phyloP scores from a whole-genome alignment of 2,888 invertebrate genomes.

The Ectemnius continuus region DNA sequence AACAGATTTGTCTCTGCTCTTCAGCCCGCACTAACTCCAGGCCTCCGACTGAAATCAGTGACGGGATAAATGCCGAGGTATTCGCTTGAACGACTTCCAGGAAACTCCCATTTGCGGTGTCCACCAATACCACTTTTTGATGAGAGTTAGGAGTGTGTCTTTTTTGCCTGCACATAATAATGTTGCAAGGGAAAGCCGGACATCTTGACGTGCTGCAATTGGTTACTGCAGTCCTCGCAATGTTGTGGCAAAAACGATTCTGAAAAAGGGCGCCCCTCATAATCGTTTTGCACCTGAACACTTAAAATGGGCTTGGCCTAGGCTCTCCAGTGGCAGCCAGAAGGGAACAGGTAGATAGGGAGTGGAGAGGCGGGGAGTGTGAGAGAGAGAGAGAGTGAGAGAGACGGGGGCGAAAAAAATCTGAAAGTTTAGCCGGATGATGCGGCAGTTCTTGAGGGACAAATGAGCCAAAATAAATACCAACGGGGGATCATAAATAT shows the following conservation, averaged over 20 bases:
- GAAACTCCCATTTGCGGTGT: no score
- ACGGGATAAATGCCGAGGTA: background rate
- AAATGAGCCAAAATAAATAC: conserved; percentile 65
- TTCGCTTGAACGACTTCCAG: conserved; percentile 3
- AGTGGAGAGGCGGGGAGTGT: no score
- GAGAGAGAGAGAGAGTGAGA: background rate
- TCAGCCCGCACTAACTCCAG: conserved; percentile 23
- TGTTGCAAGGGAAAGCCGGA: no score
- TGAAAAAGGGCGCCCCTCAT: background rate
- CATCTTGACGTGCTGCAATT: background rate
- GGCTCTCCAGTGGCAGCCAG: no score
- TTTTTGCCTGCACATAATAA: no score
- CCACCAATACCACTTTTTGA: no score
- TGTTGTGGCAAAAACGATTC: background rate
- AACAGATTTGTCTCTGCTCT: conserved; percentile 38
- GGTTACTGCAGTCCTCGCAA: background rate
- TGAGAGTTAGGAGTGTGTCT: no score
- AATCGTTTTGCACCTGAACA: background rate
- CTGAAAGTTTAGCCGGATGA: conserved; percentile 49
- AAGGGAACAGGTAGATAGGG: background rate
- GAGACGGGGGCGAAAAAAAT: conserved; percentile 9
- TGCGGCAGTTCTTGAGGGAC: conserved; percentile 50
- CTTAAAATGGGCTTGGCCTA: background rate
- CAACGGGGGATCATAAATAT: conserved; percentile 49
- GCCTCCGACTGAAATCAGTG: background rate